Evolutionary conservation across 2,797 vertebrate genomes (phyloP), one percentile per base, ranked within the genome.

Genomic region (Bucorvus abyssinicus): DNA sequence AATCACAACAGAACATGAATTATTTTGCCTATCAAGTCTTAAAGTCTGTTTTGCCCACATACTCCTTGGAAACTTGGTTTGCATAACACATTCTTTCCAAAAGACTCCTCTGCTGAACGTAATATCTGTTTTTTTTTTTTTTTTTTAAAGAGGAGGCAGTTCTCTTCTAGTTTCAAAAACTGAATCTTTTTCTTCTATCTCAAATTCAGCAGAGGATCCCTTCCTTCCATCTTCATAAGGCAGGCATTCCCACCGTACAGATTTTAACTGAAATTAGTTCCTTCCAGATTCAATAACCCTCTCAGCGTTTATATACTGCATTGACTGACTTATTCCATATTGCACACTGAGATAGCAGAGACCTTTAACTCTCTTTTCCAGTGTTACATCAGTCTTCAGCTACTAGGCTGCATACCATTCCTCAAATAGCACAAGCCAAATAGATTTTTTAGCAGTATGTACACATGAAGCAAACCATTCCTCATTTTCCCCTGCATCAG

Each of bases 1-100:
- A 88, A 67, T 0, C 67, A 26, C 70, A 91, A 21, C 32, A 59
- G 23, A 87, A 75, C 42, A 84, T 0, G 0, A 79, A 34, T 24
- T 0, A 52, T 55, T 49, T 65, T 78, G 75, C 5, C 0, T 70
- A 91, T 86, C 74, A 63, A 49, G 56, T 45, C 57, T 63, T 44
- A 10, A 82, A 81, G 63, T 79, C 49, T 88, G 73, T 93, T 96
- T 93, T 91, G 84, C 70, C 79, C 79, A 70, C 80, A 86, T 79
- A 67, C 91, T 91, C 91, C 93, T 69, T 86, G 90, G 83, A 90
- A 95, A 96, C 91, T 56, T 30, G 18, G 76, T 89, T 94, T 95
- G 88, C 59, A 12, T 76, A 95, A 90, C 74, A 79, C 14, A 63
- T 74, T 93, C 80, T 87, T 95, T 93, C 77, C 63, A 77, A 53